A percentile compares a stretch with the other conserved stretches of the same genome.
phyloP scores from a whole-genome alignment of 2,797 vertebrate species.

The Gobio occitaniae region DNA sequence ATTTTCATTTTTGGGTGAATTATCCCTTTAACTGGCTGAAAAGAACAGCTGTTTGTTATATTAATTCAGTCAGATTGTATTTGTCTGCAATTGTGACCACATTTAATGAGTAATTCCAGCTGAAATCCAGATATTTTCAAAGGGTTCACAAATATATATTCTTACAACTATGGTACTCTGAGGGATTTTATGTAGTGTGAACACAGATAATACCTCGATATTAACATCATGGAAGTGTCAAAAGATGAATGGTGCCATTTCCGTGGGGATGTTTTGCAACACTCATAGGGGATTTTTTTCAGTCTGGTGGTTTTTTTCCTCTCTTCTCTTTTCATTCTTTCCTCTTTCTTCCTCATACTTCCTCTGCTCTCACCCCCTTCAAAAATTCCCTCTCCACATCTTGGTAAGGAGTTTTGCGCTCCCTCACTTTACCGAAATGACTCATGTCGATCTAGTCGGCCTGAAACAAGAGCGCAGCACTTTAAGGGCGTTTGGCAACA shows the following conservation, averaged over 20 bases:
- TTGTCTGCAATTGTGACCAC: neutral
- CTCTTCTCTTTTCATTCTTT: constrained; percentile 3
- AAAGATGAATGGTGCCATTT: neutral
- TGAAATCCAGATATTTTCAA: neutral
- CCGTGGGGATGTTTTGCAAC: neutral
- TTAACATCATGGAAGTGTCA: neutral
- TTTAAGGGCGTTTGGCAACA: constrained; percentile 49
- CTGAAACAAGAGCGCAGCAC: constrained; percentile 45
- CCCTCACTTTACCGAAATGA: constrained; percentile 38
- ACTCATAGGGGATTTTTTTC: constrained; percentile 1
- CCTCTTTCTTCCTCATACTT: constrained; percentile 14
- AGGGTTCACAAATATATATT: neutral
- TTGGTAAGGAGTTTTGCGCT: constrained; percentile 25
- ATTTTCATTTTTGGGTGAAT: neutral
- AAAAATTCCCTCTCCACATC: constrained; percentile 17
- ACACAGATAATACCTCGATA: neutral
- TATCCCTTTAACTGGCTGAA: neutral
- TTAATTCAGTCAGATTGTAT: neutral
- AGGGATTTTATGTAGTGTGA: neutral
- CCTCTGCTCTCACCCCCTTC: neutral
- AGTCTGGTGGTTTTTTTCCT: constrained; percentile 2
- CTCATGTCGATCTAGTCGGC: constrained; percentile 12
- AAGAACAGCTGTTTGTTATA: neutral
- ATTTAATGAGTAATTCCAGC: neutral
- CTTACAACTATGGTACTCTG: neutral